Percentiles rank a stretch among this genome's conserved stretches.
Evolutionary conservation across 2,888 invertebrate species (phyloP).

Genomic region (Xestoiulus laeticollis): DNA sequence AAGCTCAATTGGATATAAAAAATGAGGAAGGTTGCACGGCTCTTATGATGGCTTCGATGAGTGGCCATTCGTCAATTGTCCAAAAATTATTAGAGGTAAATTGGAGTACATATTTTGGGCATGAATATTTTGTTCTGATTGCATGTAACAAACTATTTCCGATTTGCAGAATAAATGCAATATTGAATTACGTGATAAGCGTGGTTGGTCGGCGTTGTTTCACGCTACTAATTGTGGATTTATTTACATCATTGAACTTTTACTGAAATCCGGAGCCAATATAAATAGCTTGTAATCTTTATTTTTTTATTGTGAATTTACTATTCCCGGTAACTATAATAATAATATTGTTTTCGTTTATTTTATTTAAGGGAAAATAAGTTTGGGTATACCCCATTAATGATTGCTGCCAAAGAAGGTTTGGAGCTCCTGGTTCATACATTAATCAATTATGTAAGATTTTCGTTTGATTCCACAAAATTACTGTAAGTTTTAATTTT

Average conservation of each 20-base stretch:
- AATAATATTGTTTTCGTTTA: neutral
- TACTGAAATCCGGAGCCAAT: neutral
- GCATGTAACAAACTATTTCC: neutral
- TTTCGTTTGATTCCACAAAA: neutral
- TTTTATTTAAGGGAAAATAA: neutral
- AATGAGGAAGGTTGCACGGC: slow-evolving; percentile 25
- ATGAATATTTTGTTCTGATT: neutral
- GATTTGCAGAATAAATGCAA: slow-evolving; percentile 16
- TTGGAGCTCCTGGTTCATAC: neutral
- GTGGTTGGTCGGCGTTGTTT: neutral
- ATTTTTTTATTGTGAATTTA: neutral
- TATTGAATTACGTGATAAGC: neutral
- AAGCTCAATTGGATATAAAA: slow-evolving; percentile 31
- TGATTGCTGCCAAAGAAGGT: slow-evolving; percentile 43
- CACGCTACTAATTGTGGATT: slow-evolving; percentile 30
- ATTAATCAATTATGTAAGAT: neutral
- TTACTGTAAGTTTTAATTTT: no score
- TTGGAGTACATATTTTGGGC: neutral
- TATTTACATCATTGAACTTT: slow-evolving; percentile 6
- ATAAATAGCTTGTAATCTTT: slow-evolving; percentile 25
- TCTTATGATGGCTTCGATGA: neutral
- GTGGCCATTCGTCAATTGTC: slow-evolving; percentile 22
- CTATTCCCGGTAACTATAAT: neutral
- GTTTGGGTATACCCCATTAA: slow-evolving; percentile 13
- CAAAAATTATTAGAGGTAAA: slow-evolving; percentile 7